phyloP scores from a whole-genome alignment of 2,888 invertebrate species.

The Venusia cambrica region DNA sequence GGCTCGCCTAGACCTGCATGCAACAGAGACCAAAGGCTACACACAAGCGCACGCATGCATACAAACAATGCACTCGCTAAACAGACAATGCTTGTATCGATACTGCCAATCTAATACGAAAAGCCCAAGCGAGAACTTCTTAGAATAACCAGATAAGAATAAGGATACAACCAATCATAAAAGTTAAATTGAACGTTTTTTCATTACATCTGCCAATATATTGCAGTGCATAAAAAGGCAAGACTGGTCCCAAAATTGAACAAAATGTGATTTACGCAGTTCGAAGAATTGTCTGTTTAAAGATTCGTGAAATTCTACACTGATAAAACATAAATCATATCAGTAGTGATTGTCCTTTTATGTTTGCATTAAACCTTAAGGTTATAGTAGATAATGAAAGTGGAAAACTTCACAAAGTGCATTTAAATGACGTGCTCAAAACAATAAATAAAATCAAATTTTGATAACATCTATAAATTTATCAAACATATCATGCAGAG shows the following conservation, averaged over 20 bases:
- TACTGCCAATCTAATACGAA: slow-evolving; percentile 1
- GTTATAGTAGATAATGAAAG: not conserved
- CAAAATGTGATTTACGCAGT: slow-evolving; percentile 9
- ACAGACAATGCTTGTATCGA: slow-evolving; percentile 42
- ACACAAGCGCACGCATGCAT: slow-evolving; percentile 72
- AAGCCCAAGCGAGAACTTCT: not conserved
- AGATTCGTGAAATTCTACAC: slow-evolving; percentile 33
- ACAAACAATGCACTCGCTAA: slow-evolving; percentile 40
- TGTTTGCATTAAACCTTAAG: not conserved
- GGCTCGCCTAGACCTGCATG: slow-evolving; percentile 91
- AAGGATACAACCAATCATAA: no score
- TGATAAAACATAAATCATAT: slow-evolving; percentile 20
- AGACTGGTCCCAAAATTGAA: slow-evolving; percentile 18
- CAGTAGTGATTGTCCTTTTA: not conserved
- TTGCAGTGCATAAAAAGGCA: slow-evolving; percentile 12
- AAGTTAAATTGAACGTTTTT: no score
- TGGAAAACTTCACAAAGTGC: slow-evolving; percentile 22
- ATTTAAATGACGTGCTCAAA: slow-evolving; percentile 25
- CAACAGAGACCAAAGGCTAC: slow-evolving; percentile 78
- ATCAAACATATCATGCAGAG: slow-evolving; percentile 50
- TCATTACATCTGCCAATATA: slow-evolving; percentile 12
- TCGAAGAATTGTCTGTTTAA: slow-evolving; percentile 35
- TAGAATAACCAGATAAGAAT: not conserved
- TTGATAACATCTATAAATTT: slow-evolving; percentile 10
- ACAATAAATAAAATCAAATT: slow-evolving; percentile 39